Evolutionary conservation across 2,113 vertebrate genomes (phyloP), one percentile per base, ranked within the genome.

Genomic region (Sapajus apella): DNA sequence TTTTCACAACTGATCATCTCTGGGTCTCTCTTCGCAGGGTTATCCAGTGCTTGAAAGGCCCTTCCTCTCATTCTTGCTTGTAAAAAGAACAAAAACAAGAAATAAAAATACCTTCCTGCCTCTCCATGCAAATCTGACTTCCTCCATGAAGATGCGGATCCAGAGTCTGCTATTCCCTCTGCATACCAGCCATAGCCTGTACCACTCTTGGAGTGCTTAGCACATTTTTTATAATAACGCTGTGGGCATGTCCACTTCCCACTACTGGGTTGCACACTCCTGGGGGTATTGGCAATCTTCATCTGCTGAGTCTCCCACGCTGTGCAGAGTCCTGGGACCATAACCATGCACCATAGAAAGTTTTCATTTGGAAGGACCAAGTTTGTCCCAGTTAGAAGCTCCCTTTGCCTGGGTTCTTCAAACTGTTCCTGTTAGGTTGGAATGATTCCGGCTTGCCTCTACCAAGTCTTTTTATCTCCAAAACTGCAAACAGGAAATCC

Each of bases 401-500:
- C 32, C 82, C 43, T 75, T 92, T 72, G 43, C 66, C 13, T 52
- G 8, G 6, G 32, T 84, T 68, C 76, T 82, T 64, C 58, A 55
- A 61, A 79, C 73, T 21, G 47, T 27, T 68, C 4, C 68, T 25
- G 23, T 27, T n/a, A 61, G 32, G 12, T 32, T 94, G 85, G 68
- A 79, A 92, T 47, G 30, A 72, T 30, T 92, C 56, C 30, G 50
- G 21, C 40, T 70, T n/a, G 43, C 84, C 64, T 87, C 50, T 52
- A 83, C 95, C 72, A 90, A 61, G 70, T 76, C n/a, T 61, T 79
- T 86, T 81, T 85, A 90, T 84, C 87, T 88, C 87, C 45, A 61
- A 85, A 96, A 68, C 75, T 91, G 66, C 85, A 92, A 76, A 95
- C 87, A 95, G 88, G 88, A 56, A 95, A 52, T 85, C 45, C 61